These are phyloP conservation scores for Cyanoramphus novaezelandiae DNA, from an alignment of 2,113 vertebrate species.

Conservation along the genomic window DNA sequence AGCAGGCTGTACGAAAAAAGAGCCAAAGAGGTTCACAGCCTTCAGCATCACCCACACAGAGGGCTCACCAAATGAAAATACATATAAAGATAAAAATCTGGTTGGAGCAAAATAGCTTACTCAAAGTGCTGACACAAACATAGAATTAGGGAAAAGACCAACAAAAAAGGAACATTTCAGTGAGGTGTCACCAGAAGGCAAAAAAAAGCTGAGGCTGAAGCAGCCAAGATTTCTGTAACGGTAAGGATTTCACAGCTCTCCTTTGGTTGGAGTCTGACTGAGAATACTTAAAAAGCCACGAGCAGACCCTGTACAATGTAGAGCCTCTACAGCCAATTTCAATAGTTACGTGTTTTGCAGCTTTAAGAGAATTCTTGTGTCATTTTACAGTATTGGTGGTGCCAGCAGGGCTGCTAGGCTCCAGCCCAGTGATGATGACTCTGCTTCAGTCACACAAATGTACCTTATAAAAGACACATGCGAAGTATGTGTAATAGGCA, in stretches of 20 bases:
- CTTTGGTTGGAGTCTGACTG: neutral
- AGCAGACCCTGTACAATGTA: neutral
- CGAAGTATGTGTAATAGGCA: neutral
- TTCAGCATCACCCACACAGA: neutral
- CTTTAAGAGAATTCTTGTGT: slow-evolving; percentile 40
- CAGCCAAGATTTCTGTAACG: neutral
- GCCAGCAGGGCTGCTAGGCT: slow-evolving; percentile 20
- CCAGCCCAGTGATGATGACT: fast-evolving
- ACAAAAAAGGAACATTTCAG: neutral
- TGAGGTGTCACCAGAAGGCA: neutral
- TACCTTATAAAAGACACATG: neutral
- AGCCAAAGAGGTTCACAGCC: neutral
- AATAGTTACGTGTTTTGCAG: neutral
- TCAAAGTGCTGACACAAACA: neutral
- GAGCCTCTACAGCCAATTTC: neutral
- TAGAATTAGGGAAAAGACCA: neutral
- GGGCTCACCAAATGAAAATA: neutral
- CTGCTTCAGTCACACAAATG: neutral
- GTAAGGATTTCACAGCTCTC: neutral
- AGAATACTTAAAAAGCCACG: neutral
- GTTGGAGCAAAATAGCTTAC: neutral
- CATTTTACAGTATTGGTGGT: neutral
- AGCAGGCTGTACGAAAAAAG: neutral
- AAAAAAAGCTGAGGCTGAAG: neutral
- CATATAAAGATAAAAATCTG: neutral